These are phyloP conservation scores for Cyclophora albipunctata DNA, from an alignment of 2,888 invertebrate species.

Conservation along the genomic window DNA sequence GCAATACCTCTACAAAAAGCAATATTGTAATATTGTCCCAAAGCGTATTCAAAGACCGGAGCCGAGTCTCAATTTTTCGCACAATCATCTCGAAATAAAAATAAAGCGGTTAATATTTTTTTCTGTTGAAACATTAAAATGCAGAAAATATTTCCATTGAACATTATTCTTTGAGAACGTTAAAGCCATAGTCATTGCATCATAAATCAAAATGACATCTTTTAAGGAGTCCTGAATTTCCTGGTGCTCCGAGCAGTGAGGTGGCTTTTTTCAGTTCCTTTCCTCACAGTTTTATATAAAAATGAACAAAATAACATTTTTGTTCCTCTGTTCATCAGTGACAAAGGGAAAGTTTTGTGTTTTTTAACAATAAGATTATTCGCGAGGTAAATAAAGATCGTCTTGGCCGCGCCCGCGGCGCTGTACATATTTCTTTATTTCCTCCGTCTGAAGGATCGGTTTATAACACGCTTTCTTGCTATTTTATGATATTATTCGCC, in stretches of 20 bases:
- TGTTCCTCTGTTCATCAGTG: constrained; percentile 9
- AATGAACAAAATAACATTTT: constrained; percentile 15
- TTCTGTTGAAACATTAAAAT: background rate
- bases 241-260: constrained; percentile 5
- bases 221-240: constrained; percentile 8
- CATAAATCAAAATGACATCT: constrained; percentile 23
- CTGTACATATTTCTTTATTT: too few relatives aligned
- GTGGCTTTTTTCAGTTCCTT: constrained; percentile 3
- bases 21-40: too few relatives aligned
- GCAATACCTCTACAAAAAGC: too few relatives aligned
- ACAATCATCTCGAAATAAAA: too few relatives aligned
- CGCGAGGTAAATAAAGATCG: background rate
- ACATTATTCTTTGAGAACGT: background rate
- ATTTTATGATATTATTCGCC: too few relatives aligned
- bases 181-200: constrained; percentile 11
- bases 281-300: constrained; percentile 1
- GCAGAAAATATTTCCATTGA: background rate
- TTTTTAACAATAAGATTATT: background rate
- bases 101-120: too few relatives aligned
- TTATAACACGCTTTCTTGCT: too few relatives aligned
- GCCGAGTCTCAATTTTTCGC: too few relatives aligned
- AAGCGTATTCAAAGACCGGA: too few relatives aligned
- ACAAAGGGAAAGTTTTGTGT: constrained; percentile 9
- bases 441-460: too few relatives aligned
- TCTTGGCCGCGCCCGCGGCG: too few relatives aligned